Evolutionary conservation across 1,140 invertebrate genomes (phyloP).

Genomic region (Bombus consobrinus): DNA sequence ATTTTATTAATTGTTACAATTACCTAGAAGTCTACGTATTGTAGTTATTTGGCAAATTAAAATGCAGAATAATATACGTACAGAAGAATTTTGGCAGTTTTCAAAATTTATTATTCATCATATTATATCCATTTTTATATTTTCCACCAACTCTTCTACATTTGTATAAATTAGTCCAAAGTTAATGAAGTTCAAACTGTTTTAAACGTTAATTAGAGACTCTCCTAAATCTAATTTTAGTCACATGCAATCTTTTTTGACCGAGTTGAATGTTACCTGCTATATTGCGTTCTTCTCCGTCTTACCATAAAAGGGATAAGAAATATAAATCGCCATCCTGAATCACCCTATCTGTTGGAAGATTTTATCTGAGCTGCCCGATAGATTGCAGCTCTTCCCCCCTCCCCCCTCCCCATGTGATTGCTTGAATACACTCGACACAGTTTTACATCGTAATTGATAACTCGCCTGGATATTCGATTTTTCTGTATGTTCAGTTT

Average conservation of each 20-base stretch:
- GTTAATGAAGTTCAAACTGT: neutral
- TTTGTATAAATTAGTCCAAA: neutral
- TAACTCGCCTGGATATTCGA: neutral
- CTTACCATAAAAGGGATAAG: neutral
- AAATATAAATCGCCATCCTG: constrained; percentile 5
- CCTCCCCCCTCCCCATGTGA: too few relatives aligned
- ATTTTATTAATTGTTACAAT: neutral
- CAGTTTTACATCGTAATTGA: neutral
- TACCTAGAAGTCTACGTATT: neutral
- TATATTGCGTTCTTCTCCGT: neutral
- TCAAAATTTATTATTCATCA: neutral
- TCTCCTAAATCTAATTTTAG: too few relatives aligned
- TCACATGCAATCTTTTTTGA: neutral
- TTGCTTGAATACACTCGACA: neutral
- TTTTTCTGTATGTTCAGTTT: neutral
- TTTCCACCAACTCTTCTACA: neutral
- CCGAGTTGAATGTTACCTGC: neutral
- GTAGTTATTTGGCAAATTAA: neutral
- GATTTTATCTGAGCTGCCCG: neutral
- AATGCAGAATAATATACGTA: neutral
- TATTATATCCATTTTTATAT: neutral
- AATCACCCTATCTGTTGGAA: neutral
- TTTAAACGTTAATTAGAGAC: neutral
- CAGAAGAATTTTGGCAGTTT: too few relatives aligned
- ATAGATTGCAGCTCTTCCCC: neutral